Evolutionary conservation across 23 tunicate genomes (phyloP), one percentile per base, ranked within the genome.

Genomic region (Clavelina lepadiformis): DNA sequence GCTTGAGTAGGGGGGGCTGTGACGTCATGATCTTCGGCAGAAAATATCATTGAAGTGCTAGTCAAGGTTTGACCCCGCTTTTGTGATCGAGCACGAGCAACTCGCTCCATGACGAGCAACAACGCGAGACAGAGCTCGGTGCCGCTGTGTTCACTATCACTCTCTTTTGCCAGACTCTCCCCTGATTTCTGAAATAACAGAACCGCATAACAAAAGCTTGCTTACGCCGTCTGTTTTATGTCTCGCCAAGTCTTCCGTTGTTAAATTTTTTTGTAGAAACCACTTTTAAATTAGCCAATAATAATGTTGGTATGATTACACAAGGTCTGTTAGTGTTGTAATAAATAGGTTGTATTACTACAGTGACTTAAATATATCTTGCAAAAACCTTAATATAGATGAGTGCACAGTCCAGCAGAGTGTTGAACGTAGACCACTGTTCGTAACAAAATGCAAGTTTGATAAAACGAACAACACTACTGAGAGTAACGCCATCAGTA

Each of bases 401-500:
- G 38, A 89, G 58, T 21, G 89, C 76, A 69, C 82, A 89, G 41
- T 89, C 97, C 22, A 89, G 55, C 71, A 89, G 27, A 5, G 70
- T 65, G 68, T 75, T 69, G 30, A 76, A 89, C 1, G 81, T 81
- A n/a, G 81, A 60, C 97, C 97, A 89, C 56, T 73, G 88, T 56
- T 89, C 89, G 54, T 81, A 89, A 35, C 85, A 89, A 72, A 89
- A 89, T 5, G 97, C 97, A 29, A 89, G 51, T 63, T 89, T 89
- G 65, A 73, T 89, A 56, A 89, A 89, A 1, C 89, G 41, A 13
- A 89, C 83, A 19, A 89, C 79, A 47, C 85, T 75, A 30, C 61
- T 69, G 11, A 89, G 37, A 0, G 89, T 89, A 3, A 89, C 97
- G 0, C 97, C 97, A 69, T 88, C 77, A 36, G 26, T 67, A 30